phyloP scores from a whole-genome alignment of 2,888 invertebrate species.

The Euplagia quadripunctaria region DNA sequence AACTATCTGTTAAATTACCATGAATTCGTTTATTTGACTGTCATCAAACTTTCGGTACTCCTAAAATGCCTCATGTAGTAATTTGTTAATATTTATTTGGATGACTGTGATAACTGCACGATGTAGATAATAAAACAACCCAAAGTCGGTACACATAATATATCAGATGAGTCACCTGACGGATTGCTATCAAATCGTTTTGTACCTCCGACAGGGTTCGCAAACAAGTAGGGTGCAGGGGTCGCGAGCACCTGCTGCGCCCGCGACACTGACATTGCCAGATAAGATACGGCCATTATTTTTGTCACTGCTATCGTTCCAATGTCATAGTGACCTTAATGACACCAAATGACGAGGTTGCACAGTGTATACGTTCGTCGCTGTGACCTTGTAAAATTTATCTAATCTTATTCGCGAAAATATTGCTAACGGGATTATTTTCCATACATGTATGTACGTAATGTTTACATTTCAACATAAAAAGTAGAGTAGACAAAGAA shows the following conservation, averaged over 20 bases:
- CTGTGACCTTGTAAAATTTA: constrained; percentile 84
- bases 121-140: constrained; percentile 23
- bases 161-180: constrained; percentile 45
- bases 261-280: constrained; percentile 83
- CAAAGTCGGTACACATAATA: constrained; percentile 18
- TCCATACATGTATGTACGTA: constrained; percentile 54
- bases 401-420: constrained; percentile 84
- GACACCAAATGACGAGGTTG: constrained; percentile 83
- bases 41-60: neutral
- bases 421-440: constrained; percentile 65
- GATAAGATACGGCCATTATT: constrained; percentile 87
- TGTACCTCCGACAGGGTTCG: constrained; percentile 49
- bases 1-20: neutral
- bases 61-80: neutral
- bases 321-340: constrained; percentile 87
- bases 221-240: constrained; percentile 70
- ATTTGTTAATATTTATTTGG: constrained; percentile 4
- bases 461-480: constrained; percentile 32
- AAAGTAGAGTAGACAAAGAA: constrained; percentile 32
- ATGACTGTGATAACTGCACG: constrained; percentile 7
- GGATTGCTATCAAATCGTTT: constrained; percentile 43
- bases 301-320: constrained; percentile 82
- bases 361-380: constrained; percentile 65
- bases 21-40: no score
- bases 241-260: constrained; percentile 83